phyloP scores from a whole-genome alignment of 1,140 invertebrate species.

The Zaprionus ornatus region DNA sequence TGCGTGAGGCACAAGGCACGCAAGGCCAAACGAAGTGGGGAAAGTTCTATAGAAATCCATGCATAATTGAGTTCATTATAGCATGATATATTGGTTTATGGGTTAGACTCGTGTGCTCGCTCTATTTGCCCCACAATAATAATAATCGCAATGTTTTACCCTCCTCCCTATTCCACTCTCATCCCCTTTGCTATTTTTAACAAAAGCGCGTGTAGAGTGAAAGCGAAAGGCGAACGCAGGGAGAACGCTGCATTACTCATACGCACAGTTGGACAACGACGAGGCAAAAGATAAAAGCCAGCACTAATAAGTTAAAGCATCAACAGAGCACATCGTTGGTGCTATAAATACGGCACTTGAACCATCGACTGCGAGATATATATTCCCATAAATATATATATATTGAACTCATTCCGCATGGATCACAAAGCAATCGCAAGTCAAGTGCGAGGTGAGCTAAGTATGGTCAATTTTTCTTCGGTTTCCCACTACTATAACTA shows the following conservation, averaged over 20 bases:
- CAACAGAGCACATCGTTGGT: constrained; percentile 14
- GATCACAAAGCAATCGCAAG: constrained; percentile 83
- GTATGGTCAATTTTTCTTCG: constrained; percentile 56
- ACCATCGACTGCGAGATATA: constrained; percentile 21
- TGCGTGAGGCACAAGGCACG: constrained; percentile 10
- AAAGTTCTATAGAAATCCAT: constrained; percentile 47
- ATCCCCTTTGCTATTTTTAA: constrained; percentile 55
- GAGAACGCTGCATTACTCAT: constrained; percentile 59
- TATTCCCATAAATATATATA: background rate
- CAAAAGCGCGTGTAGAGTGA: constrained; percentile 34
- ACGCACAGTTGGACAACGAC: constrained; percentile 48
- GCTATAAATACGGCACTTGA: constrained; percentile 33
- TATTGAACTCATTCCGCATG: constrained; percentile 54
- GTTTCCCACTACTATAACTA: background rate
- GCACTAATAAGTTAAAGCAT: constrained; percentile 33
- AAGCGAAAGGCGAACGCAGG: constrained; percentile 4
- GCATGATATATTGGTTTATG: constrained; percentile 10
- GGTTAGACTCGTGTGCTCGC: background rate
- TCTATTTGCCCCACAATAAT: constrained; percentile 31
- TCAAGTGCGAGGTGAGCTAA: constrained; percentile 83
- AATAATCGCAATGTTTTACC: constrained; percentile 45
- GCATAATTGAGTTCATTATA: constrained; percentile 49
- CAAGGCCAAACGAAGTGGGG: constrained; percentile 5
- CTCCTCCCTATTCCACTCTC: background rate
- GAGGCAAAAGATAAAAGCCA: constrained; percentile 41